Percentiles rank a stretch among this genome's conserved stretches.
Conservation (phyloP, 2,797 vertebrate genomes). For the Sebastes nivosus region DNA sequence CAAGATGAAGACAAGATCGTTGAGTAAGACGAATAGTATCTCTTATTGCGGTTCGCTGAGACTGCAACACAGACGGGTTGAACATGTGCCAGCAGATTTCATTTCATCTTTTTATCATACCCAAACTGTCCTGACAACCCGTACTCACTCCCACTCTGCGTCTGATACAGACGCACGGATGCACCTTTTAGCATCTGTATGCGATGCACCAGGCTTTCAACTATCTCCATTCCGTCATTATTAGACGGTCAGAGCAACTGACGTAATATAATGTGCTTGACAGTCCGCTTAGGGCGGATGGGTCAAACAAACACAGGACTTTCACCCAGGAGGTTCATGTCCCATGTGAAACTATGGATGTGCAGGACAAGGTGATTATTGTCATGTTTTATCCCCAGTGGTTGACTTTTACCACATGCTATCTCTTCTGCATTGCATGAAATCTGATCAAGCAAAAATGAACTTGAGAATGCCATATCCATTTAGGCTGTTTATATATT, state of each 20-base stretch:
- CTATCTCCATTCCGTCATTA: too few relatives aligned
- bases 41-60: constrained; percentile 32
- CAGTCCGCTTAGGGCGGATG: too few relatives aligned
- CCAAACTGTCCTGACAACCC: constrained; percentile 14
- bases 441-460: constrained; percentile 15
- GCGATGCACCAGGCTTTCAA: too few relatives aligned
- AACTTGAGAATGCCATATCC: constrained; percentile 8
- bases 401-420: constrained; percentile 1
- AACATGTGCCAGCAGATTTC: constrained; percentile 36
- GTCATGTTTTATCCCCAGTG: neutral
- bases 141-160: neutral
- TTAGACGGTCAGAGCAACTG: too few relatives aligned
- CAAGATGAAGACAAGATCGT: constrained; percentile 22
- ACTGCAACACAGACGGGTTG: constrained; percentile 3
- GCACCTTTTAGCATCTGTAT: too few relatives aligned
- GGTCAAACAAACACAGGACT: too few relatives aligned
- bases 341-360: neutral
- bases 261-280: too few relatives aligned
- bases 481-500: constrained; percentile 3
- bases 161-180: too few relatives aligned
- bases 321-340: too few relatives aligned
- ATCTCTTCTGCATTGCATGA: neutral
- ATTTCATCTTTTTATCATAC: constrained; percentile 31
- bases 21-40: constrained; percentile 28
- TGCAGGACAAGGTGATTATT: neutral